Evolutionary conservation across 2,888 invertebrate genomes (phyloP).

Genomic region (Smittia aterrima): DNA sequence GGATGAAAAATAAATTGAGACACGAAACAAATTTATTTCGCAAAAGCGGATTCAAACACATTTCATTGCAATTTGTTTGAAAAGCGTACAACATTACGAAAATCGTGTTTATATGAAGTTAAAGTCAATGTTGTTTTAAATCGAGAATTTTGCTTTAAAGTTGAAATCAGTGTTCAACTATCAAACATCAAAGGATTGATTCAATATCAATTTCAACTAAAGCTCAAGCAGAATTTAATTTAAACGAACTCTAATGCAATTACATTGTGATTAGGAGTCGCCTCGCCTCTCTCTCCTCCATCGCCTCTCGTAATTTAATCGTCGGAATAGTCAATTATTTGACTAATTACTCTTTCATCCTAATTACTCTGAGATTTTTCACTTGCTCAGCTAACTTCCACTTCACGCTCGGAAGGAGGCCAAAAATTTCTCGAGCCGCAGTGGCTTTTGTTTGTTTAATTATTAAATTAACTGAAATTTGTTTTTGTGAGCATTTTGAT

Average conservation of each 20-base stretch:
- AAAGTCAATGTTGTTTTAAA: too few relatives aligned
- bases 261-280: neutral
- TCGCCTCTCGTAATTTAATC: neutral
- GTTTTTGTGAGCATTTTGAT: conserved; percentile 28
- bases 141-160: too few relatives aligned
- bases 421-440: conserved; percentile 2
- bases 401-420: neutral
- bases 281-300: neutral
- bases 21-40: neutral
- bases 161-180: too few relatives aligned
- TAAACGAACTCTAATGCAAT: conserved; percentile 13
- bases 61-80: neutral
- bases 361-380: conserved; percentile 33
- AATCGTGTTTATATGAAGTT: too few relatives aligned
- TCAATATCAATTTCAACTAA: too few relatives aligned
- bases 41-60: neutral
- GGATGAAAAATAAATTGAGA: conserved; percentile 8
- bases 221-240: neutral
- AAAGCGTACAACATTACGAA: neutral
- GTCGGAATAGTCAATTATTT: conserved; percentile 15
- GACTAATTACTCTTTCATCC: conserved; percentile 27
- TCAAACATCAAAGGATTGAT: too few relatives aligned
- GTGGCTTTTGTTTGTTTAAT: conserved; percentile 24
- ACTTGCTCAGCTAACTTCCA: neutral
- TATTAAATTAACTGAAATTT: conserved; percentile 39